Evolutionary conservation across 2,113 vertebrate genomes (phyloP).

Genomic region (Phocoena phocoena): DNA sequence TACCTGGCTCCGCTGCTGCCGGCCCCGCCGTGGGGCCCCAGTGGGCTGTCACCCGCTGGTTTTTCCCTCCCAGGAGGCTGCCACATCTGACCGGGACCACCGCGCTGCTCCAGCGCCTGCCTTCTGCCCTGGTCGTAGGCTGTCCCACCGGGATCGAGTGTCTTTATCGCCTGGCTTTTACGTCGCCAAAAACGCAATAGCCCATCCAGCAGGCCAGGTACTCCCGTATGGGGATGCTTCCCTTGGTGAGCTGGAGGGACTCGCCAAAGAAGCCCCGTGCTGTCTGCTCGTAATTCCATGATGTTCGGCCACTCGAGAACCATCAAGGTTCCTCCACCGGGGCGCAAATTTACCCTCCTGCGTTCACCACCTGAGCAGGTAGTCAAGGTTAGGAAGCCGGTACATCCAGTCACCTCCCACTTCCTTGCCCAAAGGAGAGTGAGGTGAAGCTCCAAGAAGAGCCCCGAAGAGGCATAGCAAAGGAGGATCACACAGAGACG

Average conservation of each 20-base stretch:
- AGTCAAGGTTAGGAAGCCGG: fast-evolving
- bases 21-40: fast-evolving
- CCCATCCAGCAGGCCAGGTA: fast-evolving
- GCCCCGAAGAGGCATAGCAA: fast-evolving
- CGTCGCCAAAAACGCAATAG: fast-evolving
- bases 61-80: fast-evolving
- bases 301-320: fast-evolving
- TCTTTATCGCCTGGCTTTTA: fast-evolving
- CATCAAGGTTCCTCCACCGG: fast-evolving
- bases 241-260: not conserved
- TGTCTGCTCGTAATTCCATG: fast-evolving
- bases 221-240: too few species aligned
- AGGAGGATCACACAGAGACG: not conserved
- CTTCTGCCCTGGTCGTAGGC: fast-evolving
- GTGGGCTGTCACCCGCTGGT: fast-evolving
- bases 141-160: fast-evolving
- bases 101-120: fast-evolving
- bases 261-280: not conserved
- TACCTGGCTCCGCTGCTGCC: too few species aligned
- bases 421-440: not conserved
- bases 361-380: fast-evolving
- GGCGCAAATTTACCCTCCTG: fast-evolving
- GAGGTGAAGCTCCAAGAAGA: not conserved
- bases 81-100: fast-evolving
- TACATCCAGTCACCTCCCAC: too few species aligned